Percentiles rank a stretch among this genome's conserved stretches.
Evolutionary conservation across 1,140 invertebrate species (phyloP).

Genomic region (Zaprionus gabonicus): DNA sequence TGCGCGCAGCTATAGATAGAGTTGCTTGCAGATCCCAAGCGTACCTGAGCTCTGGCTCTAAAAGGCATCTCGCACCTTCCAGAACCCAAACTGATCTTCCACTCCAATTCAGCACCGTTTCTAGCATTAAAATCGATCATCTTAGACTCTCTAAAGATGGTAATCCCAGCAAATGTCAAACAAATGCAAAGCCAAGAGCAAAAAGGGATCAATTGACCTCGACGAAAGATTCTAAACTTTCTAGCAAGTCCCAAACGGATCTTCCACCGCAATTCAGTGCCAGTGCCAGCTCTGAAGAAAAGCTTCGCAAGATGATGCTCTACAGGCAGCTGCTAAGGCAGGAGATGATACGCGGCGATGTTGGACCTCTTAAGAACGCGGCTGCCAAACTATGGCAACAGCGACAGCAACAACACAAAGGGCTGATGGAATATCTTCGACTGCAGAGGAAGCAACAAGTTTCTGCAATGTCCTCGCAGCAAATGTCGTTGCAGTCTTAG

Average conservation of each 20-base stretch:
- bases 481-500: too few species aligned
- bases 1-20: too few species aligned
- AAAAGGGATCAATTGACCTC: too few species aligned
- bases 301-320: constrained; percentile 61
- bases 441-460: neutral
- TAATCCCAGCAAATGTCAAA: constrained; percentile 19
- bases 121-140: too few species aligned
- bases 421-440: neutral
- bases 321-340: constrained; percentile 44
- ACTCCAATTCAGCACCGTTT: too few species aligned
- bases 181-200: too few species aligned
- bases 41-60: too few species aligned
- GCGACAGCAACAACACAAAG: constrained; percentile 6
- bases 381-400: neutral
- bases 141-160: neutral
- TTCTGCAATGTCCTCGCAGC: too few species aligned
- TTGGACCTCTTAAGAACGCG: constrained; percentile 11
- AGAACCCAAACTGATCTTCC: too few species aligned
- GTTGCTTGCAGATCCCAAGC: too few species aligned
- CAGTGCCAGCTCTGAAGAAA: constrained; percentile 41
- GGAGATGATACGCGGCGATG: constrained; percentile 33
- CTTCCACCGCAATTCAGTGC: constrained; percentile 54
- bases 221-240: neutral
- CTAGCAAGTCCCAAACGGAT: neutral
- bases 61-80: too few species aligned